These are phyloP conservation scores for Falcaria lacertinaria DNA, from an alignment of 2,888 invertebrate genomes.

Conservation along the genomic window DNA sequence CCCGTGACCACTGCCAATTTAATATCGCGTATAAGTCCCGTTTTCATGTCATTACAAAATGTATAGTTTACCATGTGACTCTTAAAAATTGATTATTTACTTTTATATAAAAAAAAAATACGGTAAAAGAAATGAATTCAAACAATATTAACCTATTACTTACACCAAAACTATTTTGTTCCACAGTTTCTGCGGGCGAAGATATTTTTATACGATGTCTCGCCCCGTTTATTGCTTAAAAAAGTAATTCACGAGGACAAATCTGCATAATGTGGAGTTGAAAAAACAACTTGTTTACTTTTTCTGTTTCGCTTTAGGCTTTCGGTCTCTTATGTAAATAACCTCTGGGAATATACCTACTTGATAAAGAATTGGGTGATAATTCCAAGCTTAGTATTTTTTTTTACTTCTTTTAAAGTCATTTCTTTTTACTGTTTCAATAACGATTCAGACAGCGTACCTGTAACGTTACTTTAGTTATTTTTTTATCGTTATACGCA, in stretches of 20 bases:
- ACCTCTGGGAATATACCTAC: slow-evolving; percentile 23
- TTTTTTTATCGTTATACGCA: too few species aligned
- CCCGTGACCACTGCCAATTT: too few species aligned
- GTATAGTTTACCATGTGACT: too few species aligned
- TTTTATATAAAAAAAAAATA: too few species aligned
- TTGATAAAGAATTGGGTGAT: background rate
- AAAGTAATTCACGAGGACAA: slow-evolving; percentile 68
- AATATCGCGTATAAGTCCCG: too few species aligned
- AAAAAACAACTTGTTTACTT: slow-evolving; percentile 62
- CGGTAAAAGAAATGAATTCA: background rate
- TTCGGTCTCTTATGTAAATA: slow-evolving; percentile 40
- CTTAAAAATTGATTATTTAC: too few species aligned
- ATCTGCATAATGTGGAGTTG: slow-evolving; percentile 69
- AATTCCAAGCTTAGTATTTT: background rate
- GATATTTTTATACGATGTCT: slow-evolving; percentile 65
- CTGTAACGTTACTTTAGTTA: too few species aligned
- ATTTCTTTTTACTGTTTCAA: background rate
- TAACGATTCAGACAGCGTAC: too few species aligned
- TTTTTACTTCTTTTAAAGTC: background rate
- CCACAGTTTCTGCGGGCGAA: slow-evolving; percentile 36
- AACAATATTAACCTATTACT: slow-evolving; percentile 12
- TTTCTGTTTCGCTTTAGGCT: slow-evolving; percentile 17
- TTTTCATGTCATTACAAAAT: too few species aligned
- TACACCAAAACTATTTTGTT: slow-evolving; percentile 31
- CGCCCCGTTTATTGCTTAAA: slow-evolving; percentile 70